Conservation (phyloP, 2,797 vertebrate species). For the Trachops cirrhosus region DNA sequence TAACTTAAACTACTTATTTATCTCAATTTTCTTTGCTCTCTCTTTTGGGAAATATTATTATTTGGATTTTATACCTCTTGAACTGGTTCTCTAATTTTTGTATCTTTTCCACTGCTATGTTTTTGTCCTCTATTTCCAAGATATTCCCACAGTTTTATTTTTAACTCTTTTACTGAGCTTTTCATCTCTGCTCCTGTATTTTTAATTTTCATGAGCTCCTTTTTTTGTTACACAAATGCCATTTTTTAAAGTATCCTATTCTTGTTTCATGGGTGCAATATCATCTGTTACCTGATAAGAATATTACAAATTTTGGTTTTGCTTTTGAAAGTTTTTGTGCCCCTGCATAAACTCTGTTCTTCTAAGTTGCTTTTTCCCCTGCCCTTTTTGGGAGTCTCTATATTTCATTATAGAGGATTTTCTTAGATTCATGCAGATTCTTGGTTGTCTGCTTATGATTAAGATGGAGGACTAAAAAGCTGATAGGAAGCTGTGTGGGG, state of each 20-base stretch:
- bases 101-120: neutral
- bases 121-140: slow-evolving; percentile 3
- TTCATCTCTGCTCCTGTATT: neutral
- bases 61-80: neutral
- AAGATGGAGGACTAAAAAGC: neutral
- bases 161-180: neutral
- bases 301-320: slow-evolving; percentile 4
- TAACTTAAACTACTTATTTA: neutral
- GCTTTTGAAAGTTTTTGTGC: neutral
- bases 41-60: neutral
- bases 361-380: neutral
- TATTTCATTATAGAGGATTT: neutral
- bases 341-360: neutral
- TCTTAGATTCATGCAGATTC: neutral
- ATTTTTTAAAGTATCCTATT: neutral
- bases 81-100: neutral
- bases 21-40: slow-evolving; percentile 12
- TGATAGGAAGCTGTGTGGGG: neutral
- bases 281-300: neutral
- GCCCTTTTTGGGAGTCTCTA: neutral
- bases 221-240: neutral
- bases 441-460: neutral
- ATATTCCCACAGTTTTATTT: neutral
- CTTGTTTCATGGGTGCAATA: neutral
- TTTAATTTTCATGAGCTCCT: neutral